Evolutionary conservation across 1,140 invertebrate species (phyloP), one percentile per base, ranked within the genome.

Genomic region (Drosophila pandora): DNA sequence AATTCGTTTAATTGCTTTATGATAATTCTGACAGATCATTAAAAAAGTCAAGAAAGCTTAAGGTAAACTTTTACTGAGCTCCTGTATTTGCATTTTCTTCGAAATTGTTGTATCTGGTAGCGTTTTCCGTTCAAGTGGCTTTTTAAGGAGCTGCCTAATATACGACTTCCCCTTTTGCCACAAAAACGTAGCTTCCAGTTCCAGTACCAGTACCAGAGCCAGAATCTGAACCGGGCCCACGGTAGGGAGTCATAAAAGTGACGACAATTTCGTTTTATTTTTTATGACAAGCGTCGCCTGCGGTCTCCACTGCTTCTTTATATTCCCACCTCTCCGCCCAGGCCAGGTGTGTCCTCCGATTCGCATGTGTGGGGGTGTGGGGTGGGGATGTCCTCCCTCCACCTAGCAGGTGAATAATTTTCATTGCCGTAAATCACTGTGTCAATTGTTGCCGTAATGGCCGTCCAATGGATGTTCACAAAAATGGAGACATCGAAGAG

Each of bases 1-100:
- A 79, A 78, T 82, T 65, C 82, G 75, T 88, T 88, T 88, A 88
- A 88, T 88, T 88, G 83, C 64, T 88, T 88, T 88, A 88, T 88
- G 84, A 89, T 83, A 69, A 88, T 79, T 88, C 81, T 79, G 83
- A 88, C 83, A 88, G 83, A 67, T 74, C 79, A 88, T 88, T 79
- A 79, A 88, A 87, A 64, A 64, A 62, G 70, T 73, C 56, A 41
- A 68, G 34, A 37, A 61, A 59, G 48, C 21, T 45, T 30, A 53
- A 41, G 59, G 43, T 39, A 32, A 69, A 52, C 65, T 69, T 56
- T 39, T 21, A 7, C n/a, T 22, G 13, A 50, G 65, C 65, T 69
- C 54, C 65, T 64, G 68, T 32, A 52, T 32, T 39, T 50, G 45
- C 13, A n/a, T 48, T 53, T 45, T 22, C 17, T 22, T 8, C 8